Evolutionary conservation across 2,888 invertebrate genomes (phyloP).

Genomic region (Ophonus ardosiacus): DNA sequence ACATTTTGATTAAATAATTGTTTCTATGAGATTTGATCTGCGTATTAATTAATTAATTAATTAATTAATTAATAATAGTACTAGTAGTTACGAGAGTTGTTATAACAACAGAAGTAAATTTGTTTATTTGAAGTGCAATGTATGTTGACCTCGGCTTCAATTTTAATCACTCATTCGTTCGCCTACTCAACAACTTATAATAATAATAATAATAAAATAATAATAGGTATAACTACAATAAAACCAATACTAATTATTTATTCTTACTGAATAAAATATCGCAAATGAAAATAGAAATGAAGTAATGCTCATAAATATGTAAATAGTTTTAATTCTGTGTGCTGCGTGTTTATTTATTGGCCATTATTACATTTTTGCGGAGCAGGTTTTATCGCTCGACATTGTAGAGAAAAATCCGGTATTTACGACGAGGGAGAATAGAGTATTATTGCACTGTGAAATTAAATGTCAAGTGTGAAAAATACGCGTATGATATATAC

Average conservation of each 20-base stretch:
- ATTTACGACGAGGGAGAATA: slow-evolving; percentile 1
- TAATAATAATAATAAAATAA: slow-evolving; percentile 12
- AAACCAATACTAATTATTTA: background rate
- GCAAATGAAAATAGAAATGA: slow-evolving; percentile 15
- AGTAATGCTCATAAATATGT: slow-evolving; percentile 19
- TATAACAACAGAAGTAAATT: no score
- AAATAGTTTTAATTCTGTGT: slow-evolving; percentile 14
- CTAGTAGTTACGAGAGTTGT: no score
- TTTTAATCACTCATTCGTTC: background rate
- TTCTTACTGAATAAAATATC: background rate
- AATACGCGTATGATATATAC: background rate
- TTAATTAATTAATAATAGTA: no score
- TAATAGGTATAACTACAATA: background rate
- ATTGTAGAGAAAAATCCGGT: slow-evolving; percentile 1
- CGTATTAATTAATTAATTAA: no score
- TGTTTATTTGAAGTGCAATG: background rate
- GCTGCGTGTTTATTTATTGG: slow-evolving; percentile 3
- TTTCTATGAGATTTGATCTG: no score
- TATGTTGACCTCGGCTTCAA: slow-evolving; percentile 11
- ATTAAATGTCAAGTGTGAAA: slow-evolving; percentile 18
- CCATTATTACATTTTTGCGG: slow-evolving; percentile 1
- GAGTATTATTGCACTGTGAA: slow-evolving; percentile 2
- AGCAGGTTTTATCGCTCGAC: slow-evolving; percentile 2
- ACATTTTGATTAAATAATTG: no score
- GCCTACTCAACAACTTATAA: slow-evolving; percentile 8